Conservation (phyloP, 2,797 vertebrate species). For the Gymnoscopelus braueri region DNA sequence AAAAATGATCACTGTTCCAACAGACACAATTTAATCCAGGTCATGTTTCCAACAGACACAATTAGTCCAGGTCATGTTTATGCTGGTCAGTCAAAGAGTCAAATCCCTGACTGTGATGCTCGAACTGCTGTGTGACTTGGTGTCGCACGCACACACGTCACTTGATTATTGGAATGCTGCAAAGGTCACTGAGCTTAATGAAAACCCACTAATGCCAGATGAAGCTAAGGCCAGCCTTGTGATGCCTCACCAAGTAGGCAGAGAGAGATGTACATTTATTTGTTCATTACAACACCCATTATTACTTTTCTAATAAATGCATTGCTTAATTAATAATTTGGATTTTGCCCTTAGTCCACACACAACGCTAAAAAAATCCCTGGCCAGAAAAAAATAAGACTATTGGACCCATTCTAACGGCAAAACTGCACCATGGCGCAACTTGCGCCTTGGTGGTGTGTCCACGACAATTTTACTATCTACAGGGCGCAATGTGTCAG, state of each 20-base stretch:
- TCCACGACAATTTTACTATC: too few relatives aligned
- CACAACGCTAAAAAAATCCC: too few relatives aligned
- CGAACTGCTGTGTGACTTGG: background rate
- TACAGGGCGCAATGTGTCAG: too few relatives aligned
- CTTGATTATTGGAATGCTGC: constrained; percentile 15
- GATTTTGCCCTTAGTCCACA: too few relatives aligned
- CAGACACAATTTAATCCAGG: background rate
- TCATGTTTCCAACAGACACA: too few relatives aligned
- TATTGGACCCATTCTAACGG: too few relatives aligned
- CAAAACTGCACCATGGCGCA: too few relatives aligned
- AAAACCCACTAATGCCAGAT: constrained; percentile 14
- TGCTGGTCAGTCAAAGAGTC: constrained; percentile 16
- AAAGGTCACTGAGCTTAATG: constrained; percentile 25
- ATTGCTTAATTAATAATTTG: too few relatives aligned
- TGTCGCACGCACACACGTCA: constrained; percentile 6
- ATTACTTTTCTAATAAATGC: too few relatives aligned
- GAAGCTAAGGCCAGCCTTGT: constrained; percentile 10
- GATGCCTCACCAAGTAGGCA: constrained; percentile 11
- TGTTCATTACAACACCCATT: background rate
- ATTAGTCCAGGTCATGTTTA: background rate
- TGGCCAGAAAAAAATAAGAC: too few relatives aligned
- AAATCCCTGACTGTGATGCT: constrained; percentile 9
- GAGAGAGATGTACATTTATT: constrained; percentile 21
- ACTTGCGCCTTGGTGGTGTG: too few relatives aligned
- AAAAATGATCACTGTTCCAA: background rate